Percentiles rank a stretch among this genome's conserved stretches.
phyloP scores from a whole-genome alignment of 2,888 invertebrate genomes.

The Coelogynopora nodosa region DNA sequence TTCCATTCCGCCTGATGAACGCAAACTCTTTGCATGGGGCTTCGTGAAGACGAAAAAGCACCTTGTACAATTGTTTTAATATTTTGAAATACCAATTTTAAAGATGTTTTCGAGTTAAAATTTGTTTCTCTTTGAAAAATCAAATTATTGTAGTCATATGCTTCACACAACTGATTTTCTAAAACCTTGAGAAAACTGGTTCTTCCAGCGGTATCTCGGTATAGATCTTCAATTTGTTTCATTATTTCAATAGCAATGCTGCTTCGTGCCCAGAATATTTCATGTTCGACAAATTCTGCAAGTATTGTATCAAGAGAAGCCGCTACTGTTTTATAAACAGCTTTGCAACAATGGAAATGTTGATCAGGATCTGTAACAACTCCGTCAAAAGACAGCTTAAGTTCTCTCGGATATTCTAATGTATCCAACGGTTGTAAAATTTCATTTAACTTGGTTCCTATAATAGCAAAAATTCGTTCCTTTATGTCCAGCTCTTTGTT shows the following conservation, averaged over 20 bases:
- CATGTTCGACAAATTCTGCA: not conserved
- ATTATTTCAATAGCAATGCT: not conserved
- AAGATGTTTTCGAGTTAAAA: too few relatives aligned
- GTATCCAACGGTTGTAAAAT: not conserved
- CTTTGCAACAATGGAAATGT: not conserved
- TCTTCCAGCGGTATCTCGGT: not conserved
- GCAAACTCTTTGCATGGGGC: too few relatives aligned
- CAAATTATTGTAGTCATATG: not conserved
- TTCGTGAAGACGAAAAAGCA: too few relatives aligned
- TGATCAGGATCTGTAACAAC: not conserved
- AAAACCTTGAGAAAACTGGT: not conserved
- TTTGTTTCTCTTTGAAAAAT: too few relatives aligned
- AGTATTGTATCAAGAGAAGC: not conserved
- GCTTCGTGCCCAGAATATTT: not conserved
- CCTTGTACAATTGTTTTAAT: too few relatives aligned
- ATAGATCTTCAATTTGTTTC: not conserved
- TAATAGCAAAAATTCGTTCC: not conserved
- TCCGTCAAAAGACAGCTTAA: not conserved
- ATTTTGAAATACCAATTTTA: too few relatives aligned
- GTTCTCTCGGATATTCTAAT: not conserved
- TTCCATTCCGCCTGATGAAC: too few relatives aligned
- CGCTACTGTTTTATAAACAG: not conserved
- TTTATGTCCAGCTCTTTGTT: not conserved
- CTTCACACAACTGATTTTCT: not conserved
- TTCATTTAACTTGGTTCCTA: not conserved